Conservation (phyloP, 2,888 invertebrate species). For the Nycteola revayana region DNA sequence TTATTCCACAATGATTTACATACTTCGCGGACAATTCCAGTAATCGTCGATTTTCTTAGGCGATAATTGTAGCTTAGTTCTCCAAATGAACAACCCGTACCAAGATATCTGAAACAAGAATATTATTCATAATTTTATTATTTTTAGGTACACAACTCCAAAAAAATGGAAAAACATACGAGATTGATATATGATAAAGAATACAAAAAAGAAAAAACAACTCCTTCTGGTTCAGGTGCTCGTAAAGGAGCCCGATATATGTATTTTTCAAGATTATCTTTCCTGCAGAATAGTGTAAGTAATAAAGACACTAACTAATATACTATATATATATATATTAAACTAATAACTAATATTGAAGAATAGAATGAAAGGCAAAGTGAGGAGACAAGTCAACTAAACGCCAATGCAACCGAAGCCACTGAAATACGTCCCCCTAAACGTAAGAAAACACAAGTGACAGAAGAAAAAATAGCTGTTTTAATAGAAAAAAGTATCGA, state of each 20-base stretch:
- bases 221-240: slow-evolving; percentile 26
- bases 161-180: slow-evolving; percentile 36
- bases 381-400: slow-evolving; percentile 28
- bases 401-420: slow-evolving; percentile 27
- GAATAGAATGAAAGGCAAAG: slow-evolving; percentile 27
- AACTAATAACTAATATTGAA: slow-evolving; percentile 29
- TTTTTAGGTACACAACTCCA: slow-evolving; percentile 26
- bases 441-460: slow-evolving; percentile 26
- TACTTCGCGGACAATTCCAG: slow-evolving; percentile 31
- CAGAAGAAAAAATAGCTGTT: slow-evolving; percentile 31
- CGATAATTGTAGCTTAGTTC: slow-evolving; percentile 29
- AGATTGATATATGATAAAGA: slow-evolving; percentile 29
- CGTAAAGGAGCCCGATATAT: slow-evolving; percentile 31
- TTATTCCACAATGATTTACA: slow-evolving; percentile 33
- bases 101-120: slow-evolving; percentile 33
- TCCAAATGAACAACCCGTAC: slow-evolving; percentile 31
- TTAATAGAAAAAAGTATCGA: slow-evolving; percentile 34
- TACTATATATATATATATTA: no score
- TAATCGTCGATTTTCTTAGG: slow-evolving; percentile 34
- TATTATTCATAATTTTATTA: slow-evolving; percentile 19
- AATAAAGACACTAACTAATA: slow-evolving; percentile 30
- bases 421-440: slow-evolving; percentile 29
- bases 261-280: slow-evolving; percentile 35
- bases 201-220: slow-evolving; percentile 27
- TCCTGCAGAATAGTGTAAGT: slow-evolving; percentile 32